Evolutionary conservation across 2,797 vertebrate species (phyloP), one percentile per base, ranked within the genome.

Genomic region (Chiloscyllium punctatum): DNA sequence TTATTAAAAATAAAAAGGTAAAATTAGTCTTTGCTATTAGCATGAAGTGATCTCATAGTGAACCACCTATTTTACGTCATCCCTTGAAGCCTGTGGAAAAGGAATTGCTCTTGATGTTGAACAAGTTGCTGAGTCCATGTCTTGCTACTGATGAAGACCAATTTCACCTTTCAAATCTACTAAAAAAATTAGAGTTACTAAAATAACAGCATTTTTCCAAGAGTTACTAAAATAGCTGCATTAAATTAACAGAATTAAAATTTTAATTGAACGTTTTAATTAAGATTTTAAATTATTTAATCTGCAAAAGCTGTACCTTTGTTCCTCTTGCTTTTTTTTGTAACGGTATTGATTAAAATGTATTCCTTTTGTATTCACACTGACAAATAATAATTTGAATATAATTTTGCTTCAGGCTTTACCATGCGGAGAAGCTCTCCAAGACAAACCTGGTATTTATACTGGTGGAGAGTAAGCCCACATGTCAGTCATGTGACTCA

Each of bases 391-490:
- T 72, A 72, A 30, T 30, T 91, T 88, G 30, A 25, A 57, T 95
- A n/a, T 74, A 7, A 51, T 6, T 95, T 48, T 94, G 33, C n/a
- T 97, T 15, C 96, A 99, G 99, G 97, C 99, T 99, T 98, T 99
- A 98, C 96, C 98, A 98, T 66, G 99, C 98, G 0, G 99, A 99
- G 97, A 99, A 99, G 97, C 98, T 99, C 96, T 98, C 98, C 96
- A 99, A 98, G 96, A 99, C 99, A 96, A 99, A 99, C 97, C 97
- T 99, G 96, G 98, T 99, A 96, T 99, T 99, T 97, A 98, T 99
- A 96, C 99, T 99, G 97, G 98, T 98, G 27, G 99, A 99, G 96
- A 99, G 98, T 97, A 99, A 98, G 96, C 98, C 97, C 30, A 99
- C 98, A 2, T 99, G 99, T 97, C 98, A 98, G 95, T 98, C 98